Percentiles rank a stretch among this genome's conserved stretches.
Evolutionary conservation across 2,113 vertebrate species (phyloP).

Genomic region (Ctenodactylus gundi): DNA sequence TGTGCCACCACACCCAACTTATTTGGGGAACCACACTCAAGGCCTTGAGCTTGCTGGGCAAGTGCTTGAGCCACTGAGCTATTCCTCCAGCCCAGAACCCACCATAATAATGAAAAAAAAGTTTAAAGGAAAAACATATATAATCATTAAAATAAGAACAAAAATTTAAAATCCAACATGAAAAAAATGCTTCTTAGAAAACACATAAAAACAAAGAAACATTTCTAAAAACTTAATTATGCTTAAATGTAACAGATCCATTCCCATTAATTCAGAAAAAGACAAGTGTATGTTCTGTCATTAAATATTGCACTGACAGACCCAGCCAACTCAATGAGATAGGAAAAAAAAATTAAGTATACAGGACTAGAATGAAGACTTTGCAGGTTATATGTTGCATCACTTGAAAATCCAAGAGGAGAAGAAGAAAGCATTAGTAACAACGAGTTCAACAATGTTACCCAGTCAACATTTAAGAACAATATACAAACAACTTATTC

Average conservation of each 20-base stretch:
- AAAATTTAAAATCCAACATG: background rate
- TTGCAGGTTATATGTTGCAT: background rate
- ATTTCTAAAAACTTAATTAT: slow-evolving; percentile 6
- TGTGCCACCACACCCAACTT: too few species aligned
- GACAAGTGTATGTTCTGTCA: background rate
- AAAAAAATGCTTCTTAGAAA: background rate
- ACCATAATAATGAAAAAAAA: too few species aligned
- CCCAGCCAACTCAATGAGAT: background rate
- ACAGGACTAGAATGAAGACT: background rate
- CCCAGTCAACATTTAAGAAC: background rate
- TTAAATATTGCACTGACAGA: background rate
- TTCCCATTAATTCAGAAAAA: background rate
- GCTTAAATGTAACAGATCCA: background rate
- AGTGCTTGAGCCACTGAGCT: too few species aligned
- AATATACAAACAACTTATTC: background rate
- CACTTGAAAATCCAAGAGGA: slow-evolving; percentile 34
- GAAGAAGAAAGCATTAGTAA: background rate
- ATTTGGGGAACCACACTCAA: too few species aligned
- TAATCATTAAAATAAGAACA: background rate
- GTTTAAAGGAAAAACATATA: background rate
- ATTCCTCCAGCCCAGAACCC: too few species aligned
- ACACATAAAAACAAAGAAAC: background rate
- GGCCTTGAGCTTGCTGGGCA: too few species aligned
- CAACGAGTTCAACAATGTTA: background rate
- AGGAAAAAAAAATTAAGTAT: slow-evolving; percentile 12